Percentiles rank a stretch among this genome's conserved stretches.
These are phyloP conservation scores for Arothron firmamentum DNA, from an alignment of 2,113 vertebrate species.

Conservation along the genomic window DNA sequence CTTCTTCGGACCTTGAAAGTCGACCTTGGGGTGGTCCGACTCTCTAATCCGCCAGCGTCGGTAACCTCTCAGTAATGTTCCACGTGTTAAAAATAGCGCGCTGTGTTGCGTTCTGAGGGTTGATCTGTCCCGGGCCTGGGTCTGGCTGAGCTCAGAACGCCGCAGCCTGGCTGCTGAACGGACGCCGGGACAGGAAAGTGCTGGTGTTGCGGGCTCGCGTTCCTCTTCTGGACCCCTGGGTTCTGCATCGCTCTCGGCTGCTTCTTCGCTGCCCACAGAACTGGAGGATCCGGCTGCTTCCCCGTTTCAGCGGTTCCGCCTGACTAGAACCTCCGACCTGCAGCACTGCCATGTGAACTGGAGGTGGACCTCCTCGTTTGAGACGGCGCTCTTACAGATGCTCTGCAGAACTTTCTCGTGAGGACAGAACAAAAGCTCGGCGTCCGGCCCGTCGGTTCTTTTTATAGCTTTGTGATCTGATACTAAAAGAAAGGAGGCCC, in stretches of 20 bases:
- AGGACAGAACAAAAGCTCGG: slow-evolving; percentile 1
- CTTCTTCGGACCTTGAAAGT: too few relatives aligned
- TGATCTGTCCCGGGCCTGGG: too few relatives aligned
- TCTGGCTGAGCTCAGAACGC: neutral
- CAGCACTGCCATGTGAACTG: slow-evolving; percentile 52
- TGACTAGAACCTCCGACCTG: slow-evolving; percentile 1
- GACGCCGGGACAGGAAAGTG: neutral
- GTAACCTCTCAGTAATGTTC: too few relatives aligned
- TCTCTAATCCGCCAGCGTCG: too few relatives aligned
- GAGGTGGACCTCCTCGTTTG: slow-evolving; percentile 60
- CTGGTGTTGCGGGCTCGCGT: neutral
- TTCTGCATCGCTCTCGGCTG: neutral
- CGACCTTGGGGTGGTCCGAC: too few relatives aligned
- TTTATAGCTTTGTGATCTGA: too few relatives aligned
- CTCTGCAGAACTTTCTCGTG: slow-evolving; percentile 66
- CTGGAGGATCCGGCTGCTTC: slow-evolving; percentile 58
- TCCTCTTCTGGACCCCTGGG: slow-evolving; percentile 15
- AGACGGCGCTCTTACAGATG: slow-evolving; percentile 49
- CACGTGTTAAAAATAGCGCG: too few relatives aligned
- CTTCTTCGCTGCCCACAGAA: slow-evolving; percentile 9
- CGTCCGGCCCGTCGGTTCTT: neutral
- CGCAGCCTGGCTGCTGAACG: neutral
- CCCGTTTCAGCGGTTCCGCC: slow-evolving; percentile 1
- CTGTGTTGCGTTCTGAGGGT: too few relatives aligned
- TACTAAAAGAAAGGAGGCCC: too few relatives aligned